phyloP scores from a whole-genome alignment of 2,888 invertebrate genomes.

The Itoplectis maculator region DNA sequence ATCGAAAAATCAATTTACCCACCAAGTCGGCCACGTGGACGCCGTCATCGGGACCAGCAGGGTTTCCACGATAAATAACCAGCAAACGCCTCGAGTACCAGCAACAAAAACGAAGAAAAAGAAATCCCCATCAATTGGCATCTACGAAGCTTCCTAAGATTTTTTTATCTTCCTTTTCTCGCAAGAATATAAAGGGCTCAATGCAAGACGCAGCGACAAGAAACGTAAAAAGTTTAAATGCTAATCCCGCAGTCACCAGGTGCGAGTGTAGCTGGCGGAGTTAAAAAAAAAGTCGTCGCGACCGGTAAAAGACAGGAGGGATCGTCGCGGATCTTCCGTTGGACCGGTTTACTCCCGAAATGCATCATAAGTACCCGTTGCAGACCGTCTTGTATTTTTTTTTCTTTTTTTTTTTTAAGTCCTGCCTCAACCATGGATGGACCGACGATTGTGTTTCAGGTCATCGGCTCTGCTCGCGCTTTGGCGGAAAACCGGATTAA shows the following conservation, averaged over 20 bases:
- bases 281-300: slow-evolving; percentile 42
- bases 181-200: slow-evolving; percentile 12
- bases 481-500: slow-evolving; percentile 13
- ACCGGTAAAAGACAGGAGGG: slow-evolving; percentile 56
- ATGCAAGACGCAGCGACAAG: slow-evolving; percentile 19
- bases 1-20: slow-evolving; percentile 78
- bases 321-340: slow-evolving; percentile 54
- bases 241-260: slow-evolving; percentile 68
- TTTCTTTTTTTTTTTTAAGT: not conserved
- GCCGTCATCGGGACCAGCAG: slow-evolving; percentile 69
- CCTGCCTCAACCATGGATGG: slow-evolving; percentile 15
- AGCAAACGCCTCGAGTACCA: not conserved
- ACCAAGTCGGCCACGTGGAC: slow-evolving; percentile 68
- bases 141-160: not conserved
- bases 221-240: slow-evolving; percentile 40
- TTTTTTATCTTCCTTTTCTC: slow-evolving; percentile 14
- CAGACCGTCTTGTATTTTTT: not conserved
- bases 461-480: slow-evolving; percentile 12
- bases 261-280: slow-evolving; percentile 51
- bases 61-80: slow-evolving; percentile 45
- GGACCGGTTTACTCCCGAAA: slow-evolving; percentile 54
- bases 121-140: not conserved
- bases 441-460: slow-evolving; percentile 28
- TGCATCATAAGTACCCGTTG: slow-evolving; percentile 36
- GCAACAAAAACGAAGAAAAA: not conserved